Percentiles rank a stretch among this genome's conserved stretches.
Conservation (phyloP, 2,888 invertebrate genomes). For the Eristalinus sepulchralis region DNA sequence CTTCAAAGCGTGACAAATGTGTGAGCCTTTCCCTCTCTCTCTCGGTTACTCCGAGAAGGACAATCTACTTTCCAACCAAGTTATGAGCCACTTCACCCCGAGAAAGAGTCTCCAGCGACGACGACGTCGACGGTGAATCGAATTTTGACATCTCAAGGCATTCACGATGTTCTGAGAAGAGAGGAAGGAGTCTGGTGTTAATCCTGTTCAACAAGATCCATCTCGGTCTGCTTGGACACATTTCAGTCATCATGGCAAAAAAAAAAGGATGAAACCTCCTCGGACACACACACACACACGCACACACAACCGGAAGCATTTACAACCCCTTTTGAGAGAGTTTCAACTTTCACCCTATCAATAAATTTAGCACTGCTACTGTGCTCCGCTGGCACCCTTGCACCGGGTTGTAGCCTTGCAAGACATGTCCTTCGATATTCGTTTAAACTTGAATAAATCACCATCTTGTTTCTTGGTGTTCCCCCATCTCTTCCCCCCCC, state of each 20-base stretch:
- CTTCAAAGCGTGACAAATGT: no score
- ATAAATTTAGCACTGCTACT: conserved; percentile 55
- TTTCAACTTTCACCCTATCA: conserved; percentile 65
- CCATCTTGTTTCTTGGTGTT: conserved; percentile 51
- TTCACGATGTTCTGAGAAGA: conserved; percentile 4
- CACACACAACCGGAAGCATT: background rate
- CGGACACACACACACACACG: background rate
- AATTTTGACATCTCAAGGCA: conserved; percentile 35
- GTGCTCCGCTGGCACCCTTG: background rate
- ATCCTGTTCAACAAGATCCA: conserved; percentile 15
- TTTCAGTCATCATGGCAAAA: background rate
- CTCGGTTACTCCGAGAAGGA: no score
- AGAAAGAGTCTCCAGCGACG: background rate
- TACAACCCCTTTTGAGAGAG: conserved; percentile 10
- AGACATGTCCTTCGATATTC: conserved; percentile 71
- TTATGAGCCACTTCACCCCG: background rate
- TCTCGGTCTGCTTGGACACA: background rate
- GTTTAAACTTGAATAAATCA: conserved; percentile 71
- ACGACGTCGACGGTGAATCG: conserved; percentile 30
- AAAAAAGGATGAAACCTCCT: background rate
- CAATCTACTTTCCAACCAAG: background rate
- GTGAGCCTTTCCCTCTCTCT: no score
- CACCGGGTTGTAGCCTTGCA: conserved; percentile 48
- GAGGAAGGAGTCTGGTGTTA: conserved; percentile 38
- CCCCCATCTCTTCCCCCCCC: background rate